phyloP scores from a whole-genome alignment of 2,113 vertebrate species.

The Channa argus region DNA sequence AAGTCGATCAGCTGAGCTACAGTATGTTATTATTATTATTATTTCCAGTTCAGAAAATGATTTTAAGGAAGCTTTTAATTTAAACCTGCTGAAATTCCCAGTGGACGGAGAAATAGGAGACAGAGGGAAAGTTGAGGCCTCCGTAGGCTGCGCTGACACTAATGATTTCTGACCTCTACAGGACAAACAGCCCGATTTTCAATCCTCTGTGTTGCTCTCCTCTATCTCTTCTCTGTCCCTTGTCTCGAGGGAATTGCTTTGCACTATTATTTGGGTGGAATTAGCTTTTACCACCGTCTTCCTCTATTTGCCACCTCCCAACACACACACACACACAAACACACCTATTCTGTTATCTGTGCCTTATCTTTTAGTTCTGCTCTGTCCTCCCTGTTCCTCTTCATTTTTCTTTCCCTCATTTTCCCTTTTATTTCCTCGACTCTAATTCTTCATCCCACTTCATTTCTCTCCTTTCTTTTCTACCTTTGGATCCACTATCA shows the following conservation, averaged over 20 bases:
- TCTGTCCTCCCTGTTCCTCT: not conserved
- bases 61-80: constrained; percentile 34
- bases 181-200: constrained; percentile 67
- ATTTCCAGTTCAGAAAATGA: constrained; percentile 8
- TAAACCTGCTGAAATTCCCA: constrained; percentile 1
- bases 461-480: not conserved
- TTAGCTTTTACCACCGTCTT: constrained; percentile 62
- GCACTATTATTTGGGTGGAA: constrained; percentile 64
- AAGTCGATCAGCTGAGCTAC: constrained; percentile 22
- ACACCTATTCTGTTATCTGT: constrained; percentile 33
- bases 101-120: not conserved
- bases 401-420: not conserved
- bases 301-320: constrained; percentile 32
- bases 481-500: not conserved
- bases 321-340: no score
- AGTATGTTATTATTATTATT: not conserved
- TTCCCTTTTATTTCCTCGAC: not conserved
- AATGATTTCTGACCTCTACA: constrained; percentile 73
- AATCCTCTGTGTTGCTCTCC: constrained; percentile 52
- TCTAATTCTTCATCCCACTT: not conserved
- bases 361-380: not conserved
- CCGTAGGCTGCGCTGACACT: constrained; percentile 48
- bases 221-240: constrained; percentile 27
- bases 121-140: constrained; percentile 17
- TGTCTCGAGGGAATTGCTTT: constrained; percentile 56